phyloP scores from a whole-genome alignment of 2,888 invertebrate genomes.

The Sphaeridia pumilis region DNA sequence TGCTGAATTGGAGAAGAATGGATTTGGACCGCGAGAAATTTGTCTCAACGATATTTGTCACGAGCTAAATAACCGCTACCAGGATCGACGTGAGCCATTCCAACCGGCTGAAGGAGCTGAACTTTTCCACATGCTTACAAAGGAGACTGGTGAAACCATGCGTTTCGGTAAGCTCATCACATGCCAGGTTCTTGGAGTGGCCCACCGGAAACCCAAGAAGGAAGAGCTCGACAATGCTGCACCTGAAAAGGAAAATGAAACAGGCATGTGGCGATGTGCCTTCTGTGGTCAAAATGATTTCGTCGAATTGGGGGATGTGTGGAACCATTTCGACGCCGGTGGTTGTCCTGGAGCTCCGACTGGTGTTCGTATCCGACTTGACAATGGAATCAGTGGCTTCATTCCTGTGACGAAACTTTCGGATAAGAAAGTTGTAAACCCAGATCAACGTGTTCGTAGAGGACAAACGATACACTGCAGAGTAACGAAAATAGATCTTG shows the following conservation, averaged over 20 bases:
- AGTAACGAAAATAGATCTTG: constrained; percentile 90
- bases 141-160: constrained; percentile 89
- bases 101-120: constrained; percentile 71
- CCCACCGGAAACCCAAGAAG: constrained; percentile 75
- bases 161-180: constrained; percentile 79
- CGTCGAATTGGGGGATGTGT: constrained; percentile 85
- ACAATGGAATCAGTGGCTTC: constrained; percentile 86
- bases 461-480: constrained; percentile 76
- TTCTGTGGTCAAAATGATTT: constrained; percentile 94
- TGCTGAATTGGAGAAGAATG: constrained; percentile 86
- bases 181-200: constrained; percentile 61
- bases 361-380: constrained; percentile 76
- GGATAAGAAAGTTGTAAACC: constrained; percentile 78
- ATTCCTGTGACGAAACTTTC: constrained; percentile 88
- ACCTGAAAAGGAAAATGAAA: constrained; percentile 86
- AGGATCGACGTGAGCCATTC: constrained; percentile 71
- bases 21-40: constrained; percentile 77
- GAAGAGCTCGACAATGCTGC: constrained; percentile 93
- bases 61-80: constrained; percentile 86
- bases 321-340: constrained; percentile 96
- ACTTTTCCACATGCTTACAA: constrained; percentile 86
- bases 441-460: constrained; percentile 76
- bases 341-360: constrained; percentile 91
- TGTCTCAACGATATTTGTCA: constrained; percentile 94
- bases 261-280: constrained; percentile 93